These are phyloP conservation scores for Pseudopleuronectes americanus DNA, from an alignment of 2,797 vertebrate genomes.

Conservation along the genomic window DNA sequence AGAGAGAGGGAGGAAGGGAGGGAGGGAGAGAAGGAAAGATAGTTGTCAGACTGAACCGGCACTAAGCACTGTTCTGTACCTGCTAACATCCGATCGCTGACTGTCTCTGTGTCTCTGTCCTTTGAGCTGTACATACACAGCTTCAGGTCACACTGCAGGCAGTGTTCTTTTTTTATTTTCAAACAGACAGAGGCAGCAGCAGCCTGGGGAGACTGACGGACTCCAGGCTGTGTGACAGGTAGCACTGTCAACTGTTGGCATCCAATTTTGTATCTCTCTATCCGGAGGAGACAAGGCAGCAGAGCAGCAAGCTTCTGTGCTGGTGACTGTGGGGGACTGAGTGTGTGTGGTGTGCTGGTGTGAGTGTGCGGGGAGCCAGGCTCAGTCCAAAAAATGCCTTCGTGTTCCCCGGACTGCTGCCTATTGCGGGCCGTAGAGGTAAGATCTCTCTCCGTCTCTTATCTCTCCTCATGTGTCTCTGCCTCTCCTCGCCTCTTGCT, in stretches of 20 bases:
- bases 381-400: slow-evolving; percentile 88
- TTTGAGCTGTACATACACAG: slow-evolving; percentile 50
- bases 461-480: not conserved
- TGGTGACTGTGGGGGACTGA: slow-evolving; percentile 44
- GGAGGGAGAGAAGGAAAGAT: slow-evolving; percentile 58
- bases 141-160: slow-evolving; percentile 52
- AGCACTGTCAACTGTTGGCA: slow-evolving; percentile 65
- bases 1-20: slow-evolving; percentile 71
- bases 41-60: slow-evolving; percentile 84
- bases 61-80: slow-evolving; percentile 79
- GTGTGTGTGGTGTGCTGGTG: slow-evolving; percentile 53
- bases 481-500: slow-evolving; percentile 34
- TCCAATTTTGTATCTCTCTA: slow-evolving; percentile 47
- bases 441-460: slow-evolving; percentile 75
- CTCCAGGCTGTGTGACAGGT: slow-evolving; percentile 65
- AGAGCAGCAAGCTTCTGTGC: slow-evolving; percentile 53
- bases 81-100: slow-evolving; percentile 80
- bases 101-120: slow-evolving; percentile 64
- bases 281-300: slow-evolving; percentile 48
- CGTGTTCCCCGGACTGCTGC: slow-evolving; percentile 90
- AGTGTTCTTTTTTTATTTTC: slow-evolving; percentile 17
- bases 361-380: slow-evolving; percentile 72
- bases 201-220: slow-evolving; percentile 51
- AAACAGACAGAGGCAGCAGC: slow-evolving; percentile 22
- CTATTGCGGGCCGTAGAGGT: slow-evolving; percentile 89